phyloP scores from a whole-genome alignment of 1,140 invertebrate genomes.

The Trichoplusia ni region DNA sequence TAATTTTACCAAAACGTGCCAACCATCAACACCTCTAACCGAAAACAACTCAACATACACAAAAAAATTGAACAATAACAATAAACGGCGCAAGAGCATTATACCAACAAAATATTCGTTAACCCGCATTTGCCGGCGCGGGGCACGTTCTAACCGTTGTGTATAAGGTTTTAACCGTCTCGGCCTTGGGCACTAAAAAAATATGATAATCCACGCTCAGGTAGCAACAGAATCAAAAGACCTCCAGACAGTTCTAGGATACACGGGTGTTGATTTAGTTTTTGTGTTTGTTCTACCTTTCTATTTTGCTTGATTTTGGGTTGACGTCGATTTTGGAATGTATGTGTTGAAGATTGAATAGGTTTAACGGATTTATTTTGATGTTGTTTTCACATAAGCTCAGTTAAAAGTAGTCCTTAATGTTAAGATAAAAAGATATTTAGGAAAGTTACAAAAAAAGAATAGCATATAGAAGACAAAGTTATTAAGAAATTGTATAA shows the following conservation, averaged over 20 bases:
- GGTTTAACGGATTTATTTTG: too few relatives aligned
- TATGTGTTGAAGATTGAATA: too few relatives aligned
- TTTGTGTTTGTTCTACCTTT: neutral
- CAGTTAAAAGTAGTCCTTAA: too few relatives aligned
- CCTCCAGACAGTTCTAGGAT: slow-evolving; percentile 10
- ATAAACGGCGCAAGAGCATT: slow-evolving; percentile 4
- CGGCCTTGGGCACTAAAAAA: slow-evolving; percentile 39
- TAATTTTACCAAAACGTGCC: neutral
- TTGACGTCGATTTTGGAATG: too few relatives aligned
- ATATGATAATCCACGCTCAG: slow-evolving; percentile 35
- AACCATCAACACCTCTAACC: neutral
- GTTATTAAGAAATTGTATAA: too few relatives aligned
- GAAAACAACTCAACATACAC: neutral
- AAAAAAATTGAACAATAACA: neutral
- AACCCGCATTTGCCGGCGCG: neutral
- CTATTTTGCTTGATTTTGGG: neutral
- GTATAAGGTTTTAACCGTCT: slow-evolving; percentile 24
- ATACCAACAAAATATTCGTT: slow-evolving; percentile 16
- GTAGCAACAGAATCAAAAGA: slow-evolving; percentile 32
- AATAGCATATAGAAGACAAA: too few relatives aligned
- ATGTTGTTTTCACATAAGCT: too few relatives aligned
- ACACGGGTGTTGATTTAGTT: neutral
- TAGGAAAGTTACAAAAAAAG: too few relatives aligned
- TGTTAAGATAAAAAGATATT: too few relatives aligned
- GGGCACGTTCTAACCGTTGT: slow-evolving; percentile 26